These are phyloP conservation scores for Andrena flavipes DNA, from an alignment of 2,888 invertebrate genomes.

Conservation along the genomic window DNA sequence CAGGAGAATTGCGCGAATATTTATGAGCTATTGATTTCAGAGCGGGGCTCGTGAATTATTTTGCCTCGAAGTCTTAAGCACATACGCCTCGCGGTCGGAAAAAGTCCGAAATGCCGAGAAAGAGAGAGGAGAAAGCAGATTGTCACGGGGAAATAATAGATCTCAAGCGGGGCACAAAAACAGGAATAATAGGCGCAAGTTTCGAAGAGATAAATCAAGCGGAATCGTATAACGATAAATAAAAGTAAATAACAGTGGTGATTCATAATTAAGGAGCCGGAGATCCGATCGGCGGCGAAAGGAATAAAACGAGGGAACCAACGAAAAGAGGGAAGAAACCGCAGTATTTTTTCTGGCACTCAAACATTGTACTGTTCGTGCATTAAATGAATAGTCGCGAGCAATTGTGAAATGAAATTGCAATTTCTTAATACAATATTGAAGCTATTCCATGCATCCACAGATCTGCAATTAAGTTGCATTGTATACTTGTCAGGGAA, in stretches of 20 bases:
- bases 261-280: constrained; percentile 72
- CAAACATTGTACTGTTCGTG: background rate
- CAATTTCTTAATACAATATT: background rate
- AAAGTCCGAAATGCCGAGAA: constrained; percentile 42
- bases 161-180: constrained; percentile 62
- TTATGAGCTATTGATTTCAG: constrained; percentile 47
- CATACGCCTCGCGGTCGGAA: constrained; percentile 37
- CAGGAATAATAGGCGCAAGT: constrained; percentile 72
- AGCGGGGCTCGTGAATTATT: constrained; percentile 51
- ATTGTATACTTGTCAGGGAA: no score
- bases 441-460: background rate
- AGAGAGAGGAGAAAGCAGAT: constrained; percentile 59
- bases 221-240: constrained; percentile 68
- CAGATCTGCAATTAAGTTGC: no score
- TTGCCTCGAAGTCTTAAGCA: constrained; percentile 35
- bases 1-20: constrained; percentile 21
- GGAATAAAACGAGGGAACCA: constrained; percentile 11
- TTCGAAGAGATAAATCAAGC: constrained; percentile 70
- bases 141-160: constrained; percentile 68
- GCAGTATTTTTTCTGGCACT: constrained; percentile 10
- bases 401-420: background rate
- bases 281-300: constrained; percentile 44
- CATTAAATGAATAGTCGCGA: background rate
- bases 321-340: constrained; percentile 10
- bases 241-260: constrained; percentile 69